Evolutionary conservation across 1,140 invertebrate species (phyloP).

Genomic region (Hypsibius dujardini): DNA sequence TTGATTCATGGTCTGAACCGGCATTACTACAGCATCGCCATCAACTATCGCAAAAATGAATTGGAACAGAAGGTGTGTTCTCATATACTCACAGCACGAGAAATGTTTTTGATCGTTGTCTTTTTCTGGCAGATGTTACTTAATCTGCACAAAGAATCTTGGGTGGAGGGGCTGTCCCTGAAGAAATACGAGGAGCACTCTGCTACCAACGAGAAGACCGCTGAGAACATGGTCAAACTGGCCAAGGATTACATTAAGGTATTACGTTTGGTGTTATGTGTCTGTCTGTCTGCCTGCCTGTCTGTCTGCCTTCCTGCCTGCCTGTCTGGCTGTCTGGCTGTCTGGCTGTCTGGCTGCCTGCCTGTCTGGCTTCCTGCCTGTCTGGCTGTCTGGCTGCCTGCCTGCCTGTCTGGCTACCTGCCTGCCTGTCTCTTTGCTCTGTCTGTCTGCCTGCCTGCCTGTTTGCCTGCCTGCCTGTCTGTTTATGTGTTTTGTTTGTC

Average conservation of each 20-base stretch:
- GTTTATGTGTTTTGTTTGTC: not conserved
- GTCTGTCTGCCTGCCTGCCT: no score
- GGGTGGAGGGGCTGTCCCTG: constrained; percentile 92
- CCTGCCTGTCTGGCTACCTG: no score
- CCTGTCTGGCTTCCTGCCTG: no score
- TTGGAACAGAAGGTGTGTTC: constrained; percentile 63
- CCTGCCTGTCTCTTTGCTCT: constrained; percentile 14
- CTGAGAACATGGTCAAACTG: constrained; percentile 86
- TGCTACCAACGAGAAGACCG: constrained; percentile 61
- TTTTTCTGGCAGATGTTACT: constrained; percentile 60
- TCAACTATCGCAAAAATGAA: constrained; percentile 98
- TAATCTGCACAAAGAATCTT: constrained; percentile 96
- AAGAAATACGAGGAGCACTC: constrained; percentile 89
- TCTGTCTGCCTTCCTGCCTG: no score
- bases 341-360: no score
- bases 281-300: not conserved
- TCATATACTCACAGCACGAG: not conserved
- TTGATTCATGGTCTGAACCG: constrained; percentile 95
- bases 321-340: no score
- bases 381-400: no score
- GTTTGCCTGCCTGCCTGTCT: no score
- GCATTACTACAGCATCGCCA: constrained; percentile 98
- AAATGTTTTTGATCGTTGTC: not conserved
- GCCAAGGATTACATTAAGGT: constrained; percentile 97
- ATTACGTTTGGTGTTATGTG: constrained; percentile 22